phyloP scores from a whole-genome alignment of 2,113 vertebrate genomes.

The Ia io region DNA sequence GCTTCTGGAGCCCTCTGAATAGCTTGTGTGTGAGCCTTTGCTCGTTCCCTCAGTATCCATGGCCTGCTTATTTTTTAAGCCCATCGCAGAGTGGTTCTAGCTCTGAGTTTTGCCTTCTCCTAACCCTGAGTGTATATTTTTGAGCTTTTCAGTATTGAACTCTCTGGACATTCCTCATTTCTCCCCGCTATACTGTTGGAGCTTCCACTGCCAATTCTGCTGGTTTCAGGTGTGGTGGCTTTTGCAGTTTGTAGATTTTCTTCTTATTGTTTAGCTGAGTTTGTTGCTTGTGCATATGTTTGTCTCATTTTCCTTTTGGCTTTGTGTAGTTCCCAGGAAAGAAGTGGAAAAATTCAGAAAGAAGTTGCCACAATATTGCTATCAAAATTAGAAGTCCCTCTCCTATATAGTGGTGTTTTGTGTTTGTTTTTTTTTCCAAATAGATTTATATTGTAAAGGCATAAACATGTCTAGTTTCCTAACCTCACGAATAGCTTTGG shows the following conservation, averaged over 20 bases:
- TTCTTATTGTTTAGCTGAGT: background rate
- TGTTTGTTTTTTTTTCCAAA: background rate
- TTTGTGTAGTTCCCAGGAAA: background rate
- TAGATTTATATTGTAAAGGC: background rate
- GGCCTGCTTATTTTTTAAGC: background rate
- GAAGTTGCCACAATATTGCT: background rate
- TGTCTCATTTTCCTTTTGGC: background rate
- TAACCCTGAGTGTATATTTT: background rate
- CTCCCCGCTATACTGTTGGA: background rate
- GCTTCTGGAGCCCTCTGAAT: background rate
- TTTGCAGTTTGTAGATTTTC: background rate
- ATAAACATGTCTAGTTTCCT: background rate
- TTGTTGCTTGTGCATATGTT: background rate
- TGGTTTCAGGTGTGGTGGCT: background rate
- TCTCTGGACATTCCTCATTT: too few species aligned
- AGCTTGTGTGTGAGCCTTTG: background rate
- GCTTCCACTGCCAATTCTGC: background rate
- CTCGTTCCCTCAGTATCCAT: background rate
- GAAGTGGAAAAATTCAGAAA: background rate
- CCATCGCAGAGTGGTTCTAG: background rate
- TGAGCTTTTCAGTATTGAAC: background rate
- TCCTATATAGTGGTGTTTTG: background rate
- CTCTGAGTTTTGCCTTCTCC: background rate
- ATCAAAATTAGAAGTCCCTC: background rate
- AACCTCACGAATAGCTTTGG: background rate